phyloP scores from a whole-genome alignment of 2,888 invertebrate genomes.

The Ptychoptera contaminata region DNA sequence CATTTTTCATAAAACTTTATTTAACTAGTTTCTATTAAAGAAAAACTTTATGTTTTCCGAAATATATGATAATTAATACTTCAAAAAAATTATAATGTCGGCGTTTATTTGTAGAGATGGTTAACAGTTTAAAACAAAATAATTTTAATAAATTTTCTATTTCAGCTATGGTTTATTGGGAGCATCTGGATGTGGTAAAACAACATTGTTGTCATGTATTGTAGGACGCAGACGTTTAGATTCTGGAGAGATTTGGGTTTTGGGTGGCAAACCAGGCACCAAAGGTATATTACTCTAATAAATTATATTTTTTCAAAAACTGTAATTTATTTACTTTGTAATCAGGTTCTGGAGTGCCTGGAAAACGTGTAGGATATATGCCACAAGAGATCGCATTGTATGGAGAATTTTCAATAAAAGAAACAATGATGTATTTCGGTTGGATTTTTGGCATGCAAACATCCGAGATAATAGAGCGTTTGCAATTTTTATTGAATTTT shows the following conservation, averaged over 20 bases:
- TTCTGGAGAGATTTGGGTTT: constrained; percentile 75
- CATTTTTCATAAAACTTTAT: no score
- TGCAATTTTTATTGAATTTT: constrained; percentile 76
- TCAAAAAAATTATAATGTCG: no score
- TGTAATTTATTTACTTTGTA: constrained; percentile 13
- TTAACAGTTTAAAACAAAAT: no score
- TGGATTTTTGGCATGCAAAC: constrained; percentile 89
- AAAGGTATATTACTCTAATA: no score
- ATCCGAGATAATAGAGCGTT: constrained; percentile 60
- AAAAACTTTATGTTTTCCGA: no score
- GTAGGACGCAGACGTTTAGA: constrained; percentile 76
- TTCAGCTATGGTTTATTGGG: constrained; percentile 83
- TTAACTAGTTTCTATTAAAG: no score
- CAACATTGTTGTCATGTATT: constrained; percentile 81
- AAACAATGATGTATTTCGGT: constrained; percentile 93
- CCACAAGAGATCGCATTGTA: constrained; percentile 85
- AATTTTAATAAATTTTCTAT: constrained; percentile 14
- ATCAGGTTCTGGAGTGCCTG: constrained; percentile 86
- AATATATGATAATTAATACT: no score
- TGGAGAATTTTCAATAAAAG: constrained; percentile 83
- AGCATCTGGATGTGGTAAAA: constrained; percentile 94
- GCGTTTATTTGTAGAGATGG: no score
- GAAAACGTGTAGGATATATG: constrained; percentile 93
- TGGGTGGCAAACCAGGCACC: constrained; percentile 80
- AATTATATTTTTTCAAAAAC: neutral